Base-by-base conservation (phyloP, 1,140 invertebrate genomes). In the Ridgeia piscesae region DNA sequence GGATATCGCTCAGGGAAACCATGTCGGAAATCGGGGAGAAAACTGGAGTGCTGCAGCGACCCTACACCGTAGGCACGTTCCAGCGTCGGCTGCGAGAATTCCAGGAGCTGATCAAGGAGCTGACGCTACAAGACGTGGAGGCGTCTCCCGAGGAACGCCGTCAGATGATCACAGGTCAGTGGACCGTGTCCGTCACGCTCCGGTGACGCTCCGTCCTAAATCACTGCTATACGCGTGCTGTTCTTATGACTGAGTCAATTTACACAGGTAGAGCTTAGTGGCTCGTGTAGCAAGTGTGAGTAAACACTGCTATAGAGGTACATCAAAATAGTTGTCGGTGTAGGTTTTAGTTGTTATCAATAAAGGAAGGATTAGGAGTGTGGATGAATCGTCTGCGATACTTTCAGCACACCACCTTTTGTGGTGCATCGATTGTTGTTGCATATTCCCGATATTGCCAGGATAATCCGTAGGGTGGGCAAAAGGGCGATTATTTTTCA, bases 111-210 rank as follows among this genome's bases (percentile, higher is more conserved):
- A 95, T 96, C 58, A 95, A 94, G 33, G 94, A 94, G 35, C 93
- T 96, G 0, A 96, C 95, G 6, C 94, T 95, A 34, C 94, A 95
- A 92, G 95, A 94, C 91, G 93, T 94, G 0, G 95, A 95, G 92
- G 94, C 95, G 1, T 94, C 95, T 14, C 93, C 95, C 11, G 95
- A 96, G 88, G 94, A 95, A 91, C 92, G 94, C 48, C 92, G 95
- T 33, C 95, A 95, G 90, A 94, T 95, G 94, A 96, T 96, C n/a
- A 94, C 95, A 94, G 95, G 95, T 96, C 94, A 91, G 33, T 50
- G 8, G 48, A 21, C 48, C 48, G 48, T 50, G 27, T 50, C 48
- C 48, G 48, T 21, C 48, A 50, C 27, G 35, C 89, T 88, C 33
- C 34, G 17, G 33, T 33, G 88, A 27, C 42, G 27, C 90, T 92